Conservation (phyloP, 2,113 vertebrate genomes). For the Percopsis transmontana region DNA sequence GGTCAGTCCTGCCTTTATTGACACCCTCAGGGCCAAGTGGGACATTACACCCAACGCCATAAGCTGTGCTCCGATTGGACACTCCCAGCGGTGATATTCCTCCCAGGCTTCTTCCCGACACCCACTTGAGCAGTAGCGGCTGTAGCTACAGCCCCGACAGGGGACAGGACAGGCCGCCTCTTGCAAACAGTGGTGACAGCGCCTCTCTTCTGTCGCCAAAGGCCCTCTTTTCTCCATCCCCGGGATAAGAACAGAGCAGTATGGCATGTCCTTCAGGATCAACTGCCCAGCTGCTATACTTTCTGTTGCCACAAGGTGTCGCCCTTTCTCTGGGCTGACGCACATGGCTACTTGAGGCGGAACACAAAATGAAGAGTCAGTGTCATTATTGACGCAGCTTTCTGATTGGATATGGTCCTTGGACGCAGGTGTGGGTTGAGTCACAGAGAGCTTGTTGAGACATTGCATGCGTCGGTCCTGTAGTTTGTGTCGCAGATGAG, state of each 20-base stretch:
- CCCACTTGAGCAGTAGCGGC: constrained; percentile 83
- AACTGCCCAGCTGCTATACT: constrained; percentile 82
- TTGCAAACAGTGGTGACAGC: constrained; percentile 87
- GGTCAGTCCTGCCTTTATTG: constrained; percentile 81
- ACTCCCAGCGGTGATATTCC: constrained; percentile 85
- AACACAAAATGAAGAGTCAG: constrained; percentile 42
- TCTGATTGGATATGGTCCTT: not conserved
- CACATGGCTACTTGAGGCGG: constrained; percentile 73
- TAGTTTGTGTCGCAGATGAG: constrained; percentile 83
- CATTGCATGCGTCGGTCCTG: constrained; percentile 81
- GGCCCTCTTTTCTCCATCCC: constrained; percentile 48
- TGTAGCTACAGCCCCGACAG: constrained; percentile 85
- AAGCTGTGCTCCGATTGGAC: constrained; percentile 81
- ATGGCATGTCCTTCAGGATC: constrained; percentile 85
- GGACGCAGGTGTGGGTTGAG: constrained; percentile 30
- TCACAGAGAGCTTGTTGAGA: constrained; percentile 66
- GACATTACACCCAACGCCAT: constrained; percentile 82
- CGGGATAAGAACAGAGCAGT: constrained; percentile 86
- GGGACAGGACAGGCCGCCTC: constrained; percentile 75
- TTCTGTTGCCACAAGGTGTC: constrained; percentile 81
- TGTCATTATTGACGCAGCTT: not conserved
- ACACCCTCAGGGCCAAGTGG: constrained; percentile 85
- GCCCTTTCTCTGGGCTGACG: constrained; percentile 80
- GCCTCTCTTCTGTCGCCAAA: constrained; percentile 73
- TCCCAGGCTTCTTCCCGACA: constrained; percentile 85